These are phyloP conservation scores for Sarcophaga caerulescens DNA, from an alignment of 2,888 invertebrate species.

Conservation along the genomic window DNA sequence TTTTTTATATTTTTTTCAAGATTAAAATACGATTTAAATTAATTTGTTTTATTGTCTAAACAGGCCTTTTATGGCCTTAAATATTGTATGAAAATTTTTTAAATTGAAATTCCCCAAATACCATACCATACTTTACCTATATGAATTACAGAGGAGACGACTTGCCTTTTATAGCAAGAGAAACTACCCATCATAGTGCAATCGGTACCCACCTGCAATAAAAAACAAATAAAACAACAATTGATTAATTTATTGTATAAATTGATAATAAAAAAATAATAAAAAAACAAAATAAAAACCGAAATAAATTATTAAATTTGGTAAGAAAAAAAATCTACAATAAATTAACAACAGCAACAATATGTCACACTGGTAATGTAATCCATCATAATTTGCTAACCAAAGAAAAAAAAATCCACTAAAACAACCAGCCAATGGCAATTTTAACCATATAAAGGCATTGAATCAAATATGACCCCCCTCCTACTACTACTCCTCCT, in stretches of 20 bases:
- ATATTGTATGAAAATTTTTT: too few relatives aligned
- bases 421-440: not conserved
- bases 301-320: slow-evolving; percentile 40
- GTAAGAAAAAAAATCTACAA: slow-evolving; percentile 48
- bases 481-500: not conserved
- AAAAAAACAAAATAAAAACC: not conserved
- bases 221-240: slow-evolving; percentile 36
- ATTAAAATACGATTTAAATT: too few relatives aligned
- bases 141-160: not conserved
- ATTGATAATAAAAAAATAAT: slow-evolving; percentile 10
- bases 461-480: slow-evolving; percentile 3
- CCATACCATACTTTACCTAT: not conserved
- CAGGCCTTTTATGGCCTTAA: too few relatives aligned
- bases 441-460: slow-evolving; percentile 32
- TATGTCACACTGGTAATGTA: slow-evolving; percentile 63
- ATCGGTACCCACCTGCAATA: slow-evolving; percentile 62
- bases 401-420: slow-evolving; percentile 13
- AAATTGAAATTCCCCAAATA: not conserved
- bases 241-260: slow-evolving; percentile 55
- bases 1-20: too few relatives aligned
- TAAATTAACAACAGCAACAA: slow-evolving; percentile 30
- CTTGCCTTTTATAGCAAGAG: not conserved
- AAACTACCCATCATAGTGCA: not conserved
- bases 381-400: slow-evolving; percentile 65
- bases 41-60: too few relatives aligned